Evolutionary conservation across 2,797 vertebrate genomes (phyloP).

Genomic region (Discoglossus pictus): DNA sequence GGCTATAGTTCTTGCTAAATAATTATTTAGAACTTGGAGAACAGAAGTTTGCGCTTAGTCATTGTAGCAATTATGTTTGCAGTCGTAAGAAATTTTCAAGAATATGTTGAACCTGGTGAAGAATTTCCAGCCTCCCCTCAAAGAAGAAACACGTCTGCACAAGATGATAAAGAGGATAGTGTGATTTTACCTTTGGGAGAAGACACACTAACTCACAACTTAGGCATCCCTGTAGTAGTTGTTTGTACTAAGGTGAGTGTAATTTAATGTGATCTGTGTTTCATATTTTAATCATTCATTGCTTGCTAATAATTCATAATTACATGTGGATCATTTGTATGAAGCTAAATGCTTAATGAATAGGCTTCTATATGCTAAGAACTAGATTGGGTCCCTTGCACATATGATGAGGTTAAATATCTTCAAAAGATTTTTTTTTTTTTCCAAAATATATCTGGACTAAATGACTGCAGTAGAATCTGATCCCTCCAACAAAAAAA

Average conservation of each 20-base stretch:
- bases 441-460: no score
- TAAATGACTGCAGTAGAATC: no score
- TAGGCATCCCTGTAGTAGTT: constrained; percentile 93
- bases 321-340: no score
- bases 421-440: no score
- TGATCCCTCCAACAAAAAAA: no score
- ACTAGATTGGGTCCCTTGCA: no score
- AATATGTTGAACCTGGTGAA: constrained; percentile 92
- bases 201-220: constrained; percentile 93
- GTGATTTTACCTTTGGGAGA: constrained; percentile 92
- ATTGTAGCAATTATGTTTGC: constrained; percentile 56
- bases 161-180: constrained; percentile 87
- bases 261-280: background rate
- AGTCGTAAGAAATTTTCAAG: constrained; percentile 98
- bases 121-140: constrained; percentile 88
- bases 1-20: no score
- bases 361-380: no score
- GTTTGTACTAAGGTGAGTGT: constrained; percentile 94
- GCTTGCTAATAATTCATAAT: background rate
- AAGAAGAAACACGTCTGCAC: constrained; percentile 79
- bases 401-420: no score
- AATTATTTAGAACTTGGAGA: no score
- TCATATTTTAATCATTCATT: background rate
- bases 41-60: no score
- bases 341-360: no score